Percentiles rank a stretch among this genome's conserved stretches.
These are phyloP conservation scores for Diplolepis rosae DNA, from an alignment of 2,888 invertebrate genomes.

Conservation along the genomic window DNA sequence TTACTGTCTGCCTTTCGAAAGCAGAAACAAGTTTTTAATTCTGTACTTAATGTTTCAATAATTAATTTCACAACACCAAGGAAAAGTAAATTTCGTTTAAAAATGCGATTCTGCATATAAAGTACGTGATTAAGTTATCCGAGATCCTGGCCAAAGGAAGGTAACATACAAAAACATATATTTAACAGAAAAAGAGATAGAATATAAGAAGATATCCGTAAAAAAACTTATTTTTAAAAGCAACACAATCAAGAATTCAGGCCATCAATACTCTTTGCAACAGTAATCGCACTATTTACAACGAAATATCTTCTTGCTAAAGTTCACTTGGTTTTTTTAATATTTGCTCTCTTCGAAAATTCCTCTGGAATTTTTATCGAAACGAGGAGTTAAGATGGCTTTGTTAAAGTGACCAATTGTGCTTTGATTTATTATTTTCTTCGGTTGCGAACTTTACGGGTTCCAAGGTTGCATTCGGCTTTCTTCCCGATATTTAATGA, in stretches of 20 bases:
- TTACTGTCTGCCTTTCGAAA: not conserved
- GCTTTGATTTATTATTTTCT: slow-evolving; percentile 62
- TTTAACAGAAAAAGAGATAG: not conserved
- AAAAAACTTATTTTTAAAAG: not conserved
- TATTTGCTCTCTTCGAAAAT: not conserved
- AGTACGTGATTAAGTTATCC: not conserved
- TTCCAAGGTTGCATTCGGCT: slow-evolving; percentile 5
- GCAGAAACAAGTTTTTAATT: slow-evolving; percentile 12
- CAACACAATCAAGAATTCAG: not conserved
- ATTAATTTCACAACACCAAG: not conserved
- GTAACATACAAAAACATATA: slow-evolving; percentile 16
- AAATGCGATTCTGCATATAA: not conserved
- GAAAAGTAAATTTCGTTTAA: slow-evolving; percentile 5
- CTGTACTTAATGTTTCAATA: not conserved
- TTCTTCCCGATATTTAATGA: slow-evolving; percentile 57
- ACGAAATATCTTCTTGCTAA: not conserved
- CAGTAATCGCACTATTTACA: not conserved
- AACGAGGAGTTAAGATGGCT: slow-evolving; percentile 33
- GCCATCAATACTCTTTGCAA: slow-evolving; percentile 9
- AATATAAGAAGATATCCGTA: not conserved
- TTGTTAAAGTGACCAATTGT: slow-evolving; percentile 64
- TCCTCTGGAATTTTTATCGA: slow-evolving; percentile 35
- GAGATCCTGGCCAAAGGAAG: not conserved
- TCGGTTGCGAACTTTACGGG: slow-evolving; percentile 38
- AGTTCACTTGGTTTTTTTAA: not conserved